Base-by-base conservation (phyloP, 2,888 invertebrate species). In the Chloroclysta siterata region DNA sequence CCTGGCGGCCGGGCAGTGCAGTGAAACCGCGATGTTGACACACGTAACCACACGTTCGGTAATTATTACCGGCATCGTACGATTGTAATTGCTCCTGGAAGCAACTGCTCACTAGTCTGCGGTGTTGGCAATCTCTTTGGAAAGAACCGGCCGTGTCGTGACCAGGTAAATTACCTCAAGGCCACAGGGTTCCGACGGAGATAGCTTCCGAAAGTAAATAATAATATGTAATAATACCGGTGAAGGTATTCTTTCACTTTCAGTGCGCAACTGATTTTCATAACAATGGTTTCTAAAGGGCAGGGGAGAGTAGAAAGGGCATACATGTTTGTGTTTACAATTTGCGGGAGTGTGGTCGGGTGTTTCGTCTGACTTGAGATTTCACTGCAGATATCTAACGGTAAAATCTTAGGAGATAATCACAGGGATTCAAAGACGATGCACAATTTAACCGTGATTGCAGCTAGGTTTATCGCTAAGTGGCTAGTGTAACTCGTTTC, bases 11-110 rank as follows among this genome's bases (percentile, higher is more conserved):
- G 3, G 22, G 22, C 17, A 48, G 53, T 15, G 13, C 52, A 52
- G 48, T 33, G 57, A 53, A 59, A 51, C 42, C 52, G 54, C 60
- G 66, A 42, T 68, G 70, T 68, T 63, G 68, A 65, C 68, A 69
- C 60, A 68, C 57, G 59, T 60, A 65, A 68, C 58, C 56, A 64
- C 51, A 56, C 61, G 66, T 65, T 67, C 53, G 58, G 60, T 66
- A 65, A 65, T 66, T 54, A 66, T 68, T 63, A 63, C 60, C 58
- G 14, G 59, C 59, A 69, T 61, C 69, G 62, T 53, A 66, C 65
- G 59, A 68, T 66, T 59, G 59, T 65, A 65, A 70, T 69, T 66
- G 57, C 48, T 46, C 14, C 54, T 50, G 51, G 33, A 5, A 62
- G 44, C 52, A 53, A 59, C 55, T 48, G 53, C 7, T 48, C 22